Conservation (phyloP, 2,888 invertebrate species). For the Agrochola lota region DNA sequence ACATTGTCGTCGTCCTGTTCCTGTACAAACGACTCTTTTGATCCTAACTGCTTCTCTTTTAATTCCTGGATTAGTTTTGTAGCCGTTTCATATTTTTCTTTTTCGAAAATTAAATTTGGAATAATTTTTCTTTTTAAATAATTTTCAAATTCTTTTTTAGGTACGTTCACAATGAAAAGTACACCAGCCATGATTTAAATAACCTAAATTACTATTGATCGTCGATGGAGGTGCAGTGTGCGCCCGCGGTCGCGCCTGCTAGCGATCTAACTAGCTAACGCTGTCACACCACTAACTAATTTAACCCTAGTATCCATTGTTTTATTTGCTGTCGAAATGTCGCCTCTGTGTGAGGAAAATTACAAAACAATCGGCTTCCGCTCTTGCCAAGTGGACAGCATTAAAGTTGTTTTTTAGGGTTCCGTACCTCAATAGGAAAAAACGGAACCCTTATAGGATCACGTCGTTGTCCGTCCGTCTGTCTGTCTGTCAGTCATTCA, state of each 20-base stretch:
- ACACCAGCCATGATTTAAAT: constrained; percentile 87
- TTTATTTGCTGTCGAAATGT: constrained; percentile 68
- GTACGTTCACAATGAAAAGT: constrained; percentile 90
- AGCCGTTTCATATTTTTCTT: constrained; percentile 69
- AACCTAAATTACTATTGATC: not conserved
- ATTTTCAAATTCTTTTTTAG: constrained; percentile 88
- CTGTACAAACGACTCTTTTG: constrained; percentile 60
- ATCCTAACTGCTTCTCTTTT: constrained; percentile 70
- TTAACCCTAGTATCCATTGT: constrained; percentile 58
- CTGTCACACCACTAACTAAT: constrained; percentile 62
- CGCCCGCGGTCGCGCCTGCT: constrained; percentile 46
- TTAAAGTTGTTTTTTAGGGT: constrained; percentile 35
- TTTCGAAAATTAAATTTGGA: constrained; percentile 66
- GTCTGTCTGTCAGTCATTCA: no score
- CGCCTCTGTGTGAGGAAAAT: constrained; percentile 69
- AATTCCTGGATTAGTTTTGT: constrained; percentile 72
- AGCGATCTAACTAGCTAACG: constrained; percentile 54
- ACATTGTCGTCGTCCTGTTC: constrained; percentile 63
- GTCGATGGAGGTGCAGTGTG: constrained; percentile 42
- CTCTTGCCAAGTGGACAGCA: constrained; percentile 53
- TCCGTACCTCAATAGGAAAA: no score
- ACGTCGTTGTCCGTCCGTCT: no score
- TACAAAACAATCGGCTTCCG: constrained; percentile 76
- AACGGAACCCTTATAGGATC: no score
- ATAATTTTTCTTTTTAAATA: constrained; percentile 69